phyloP scores from a whole-genome alignment of 2,797 vertebrate genomes.

The Telmatherina bonti region DNA sequence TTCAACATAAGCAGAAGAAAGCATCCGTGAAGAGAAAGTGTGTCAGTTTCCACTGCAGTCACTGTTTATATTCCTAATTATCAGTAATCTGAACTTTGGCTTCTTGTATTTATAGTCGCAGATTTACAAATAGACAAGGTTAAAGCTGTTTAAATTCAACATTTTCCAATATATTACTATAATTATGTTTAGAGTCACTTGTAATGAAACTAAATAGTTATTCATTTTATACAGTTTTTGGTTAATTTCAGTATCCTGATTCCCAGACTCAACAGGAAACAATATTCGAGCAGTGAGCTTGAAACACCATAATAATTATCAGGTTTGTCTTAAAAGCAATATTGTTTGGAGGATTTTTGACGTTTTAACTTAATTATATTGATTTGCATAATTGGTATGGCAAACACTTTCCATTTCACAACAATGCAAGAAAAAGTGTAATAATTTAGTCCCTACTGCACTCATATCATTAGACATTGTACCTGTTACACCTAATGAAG shows the following conservation, averaged over 20 bases:
- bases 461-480: no score
- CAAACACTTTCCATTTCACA: background rate
- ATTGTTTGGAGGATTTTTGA: background rate
- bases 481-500: background rate
- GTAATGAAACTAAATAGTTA: background rate
- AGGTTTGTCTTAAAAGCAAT: background rate
- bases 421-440: background rate
- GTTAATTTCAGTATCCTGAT: no score
- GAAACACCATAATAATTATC: background rate
- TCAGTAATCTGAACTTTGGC: background rate
- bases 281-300: background rate
- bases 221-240: background rate
- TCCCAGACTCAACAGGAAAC: background rate
- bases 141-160: rapidly evolving
- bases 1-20: constrained; percentile 14
- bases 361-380: background rate
- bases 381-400: background rate
- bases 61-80: background rate
- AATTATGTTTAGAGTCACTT: background rate
- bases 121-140: background rate
- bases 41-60: constrained; percentile 10
- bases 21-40: constrained; percentile 20
- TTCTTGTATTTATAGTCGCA: background rate
- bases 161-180: background rate
- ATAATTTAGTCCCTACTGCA: no score